phyloP scores from a whole-genome alignment of 2,113 vertebrate species.

The Taxidea taxus region DNA sequence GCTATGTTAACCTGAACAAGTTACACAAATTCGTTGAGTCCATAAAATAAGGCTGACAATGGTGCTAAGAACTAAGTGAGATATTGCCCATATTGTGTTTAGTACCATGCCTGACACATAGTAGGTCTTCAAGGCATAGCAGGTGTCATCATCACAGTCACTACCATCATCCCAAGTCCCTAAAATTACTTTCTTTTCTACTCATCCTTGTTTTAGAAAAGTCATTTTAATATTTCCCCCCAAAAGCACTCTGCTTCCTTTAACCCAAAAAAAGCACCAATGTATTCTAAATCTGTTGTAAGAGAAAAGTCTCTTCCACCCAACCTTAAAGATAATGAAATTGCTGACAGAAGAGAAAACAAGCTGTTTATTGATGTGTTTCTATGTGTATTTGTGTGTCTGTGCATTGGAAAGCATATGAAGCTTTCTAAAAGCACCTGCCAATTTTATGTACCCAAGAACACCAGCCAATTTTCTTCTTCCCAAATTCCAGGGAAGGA shows the following conservation, averaged over 20 bases:
- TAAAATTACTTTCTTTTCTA: background rate
- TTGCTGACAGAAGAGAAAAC: background rate
- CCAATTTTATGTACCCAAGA: background rate
- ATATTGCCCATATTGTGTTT: fast-evolving
- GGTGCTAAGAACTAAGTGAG: background rate
- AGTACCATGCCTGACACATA: fast-evolving
- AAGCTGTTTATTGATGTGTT: background rate
- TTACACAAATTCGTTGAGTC: background rate
- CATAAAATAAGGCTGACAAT: background rate
- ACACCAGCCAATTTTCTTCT: background rate
- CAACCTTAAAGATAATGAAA: conserved; percentile 25
- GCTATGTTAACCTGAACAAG: background rate
- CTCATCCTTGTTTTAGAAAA: background rate
- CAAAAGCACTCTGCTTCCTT: background rate
- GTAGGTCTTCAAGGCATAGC: background rate
- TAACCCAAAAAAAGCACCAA: background rate
- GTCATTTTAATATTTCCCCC: background rate
- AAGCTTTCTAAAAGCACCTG: background rate
- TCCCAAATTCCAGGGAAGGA: background rate
- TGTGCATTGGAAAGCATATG: background rate
- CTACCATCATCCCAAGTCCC: background rate
- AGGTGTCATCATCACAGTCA: no score
- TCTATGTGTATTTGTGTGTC: background rate
- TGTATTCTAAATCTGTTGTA: background rate
- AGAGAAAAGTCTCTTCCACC: background rate